Evolutionary conservation across 30 jellyfish, hydroid and myxozoan genomes (phyloP).

Genomic region (Nemopilema nomurai): DNA sequence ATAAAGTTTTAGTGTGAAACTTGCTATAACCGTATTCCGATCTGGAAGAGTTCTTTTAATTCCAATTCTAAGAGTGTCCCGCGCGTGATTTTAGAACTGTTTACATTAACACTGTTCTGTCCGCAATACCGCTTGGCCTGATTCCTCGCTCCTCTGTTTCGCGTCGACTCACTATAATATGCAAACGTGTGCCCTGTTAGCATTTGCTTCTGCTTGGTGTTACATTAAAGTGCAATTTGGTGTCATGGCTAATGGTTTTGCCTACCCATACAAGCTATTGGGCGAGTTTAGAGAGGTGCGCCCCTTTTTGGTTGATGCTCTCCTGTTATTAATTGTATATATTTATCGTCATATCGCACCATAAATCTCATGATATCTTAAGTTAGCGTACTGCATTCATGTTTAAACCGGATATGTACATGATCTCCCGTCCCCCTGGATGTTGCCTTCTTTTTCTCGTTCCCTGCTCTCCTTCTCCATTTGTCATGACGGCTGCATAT

Average conservation of each 20-base stretch:
- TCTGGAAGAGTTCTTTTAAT: too few relatives aligned
- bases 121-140: too few relatives aligned
- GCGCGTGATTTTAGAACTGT: too few relatives aligned
- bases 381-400: neutral
- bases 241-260: neutral
- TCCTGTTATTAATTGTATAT: neutral
- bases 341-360: neutral
- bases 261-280: neutral
- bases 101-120: too few relatives aligned
- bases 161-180: too few relatives aligned
- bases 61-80: too few relatives aligned
- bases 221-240: too few relatives aligned
- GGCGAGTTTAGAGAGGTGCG: neutral
- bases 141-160: too few relatives aligned
- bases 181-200: too few relatives aligned
- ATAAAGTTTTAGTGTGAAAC: too few relatives aligned
- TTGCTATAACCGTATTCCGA: too few relatives aligned
- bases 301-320: neutral
- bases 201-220: too few relatives aligned
- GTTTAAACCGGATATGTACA: neutral
- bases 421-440: neutral
- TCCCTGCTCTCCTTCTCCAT: neutral
- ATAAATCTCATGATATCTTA: neutral
- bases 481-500: neutral
- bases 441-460: neutral